phyloP scores from a whole-genome alignment of 2,888 invertebrate species.

The Sturmia bella region DNA sequence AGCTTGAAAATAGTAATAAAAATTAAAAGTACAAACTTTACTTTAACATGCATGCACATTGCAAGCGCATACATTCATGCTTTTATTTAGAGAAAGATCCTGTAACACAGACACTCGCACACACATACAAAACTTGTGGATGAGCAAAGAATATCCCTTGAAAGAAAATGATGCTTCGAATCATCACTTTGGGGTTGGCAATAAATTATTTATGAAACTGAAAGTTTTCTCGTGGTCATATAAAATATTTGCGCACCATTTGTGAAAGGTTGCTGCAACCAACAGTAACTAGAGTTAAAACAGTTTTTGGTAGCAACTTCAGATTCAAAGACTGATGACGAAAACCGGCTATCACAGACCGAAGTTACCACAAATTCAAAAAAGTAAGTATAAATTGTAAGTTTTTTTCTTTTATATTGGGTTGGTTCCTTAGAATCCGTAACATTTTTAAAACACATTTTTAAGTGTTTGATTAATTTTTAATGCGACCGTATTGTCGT shows the following conservation, averaged over 20 bases:
- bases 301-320: background rate
- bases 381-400: too few relatives aligned
- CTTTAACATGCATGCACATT: conserved; percentile 60
- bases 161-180: conserved; percentile 51
- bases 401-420: background rate
- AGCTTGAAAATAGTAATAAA: conserved; percentile 38
- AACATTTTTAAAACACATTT: background rate
- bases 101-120: background rate
- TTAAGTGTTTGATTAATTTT: background rate
- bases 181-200: conserved; percentile 64
- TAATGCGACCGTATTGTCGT: background rate
- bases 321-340: conserved; percentile 9
- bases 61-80: conserved; percentile 33
- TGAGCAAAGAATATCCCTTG: background rate
- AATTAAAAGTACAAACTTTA: conserved; percentile 55
- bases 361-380: too few relatives aligned
- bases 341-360: background rate
- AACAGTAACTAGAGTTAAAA: conserved; percentile 15
- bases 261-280: background rate
- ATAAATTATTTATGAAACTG: conserved; percentile 69
- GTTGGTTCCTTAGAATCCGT: background rate
- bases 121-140: background rate
- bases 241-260: conserved; percentile 19
- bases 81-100: conserved; percentile 50
- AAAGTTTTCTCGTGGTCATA: conserved; percentile 68